Evolutionary conservation across 2,113 vertebrate species (phyloP), one percentile per base, ranked within the genome.

Genomic region (Hirundichthys speculiger): DNA sequence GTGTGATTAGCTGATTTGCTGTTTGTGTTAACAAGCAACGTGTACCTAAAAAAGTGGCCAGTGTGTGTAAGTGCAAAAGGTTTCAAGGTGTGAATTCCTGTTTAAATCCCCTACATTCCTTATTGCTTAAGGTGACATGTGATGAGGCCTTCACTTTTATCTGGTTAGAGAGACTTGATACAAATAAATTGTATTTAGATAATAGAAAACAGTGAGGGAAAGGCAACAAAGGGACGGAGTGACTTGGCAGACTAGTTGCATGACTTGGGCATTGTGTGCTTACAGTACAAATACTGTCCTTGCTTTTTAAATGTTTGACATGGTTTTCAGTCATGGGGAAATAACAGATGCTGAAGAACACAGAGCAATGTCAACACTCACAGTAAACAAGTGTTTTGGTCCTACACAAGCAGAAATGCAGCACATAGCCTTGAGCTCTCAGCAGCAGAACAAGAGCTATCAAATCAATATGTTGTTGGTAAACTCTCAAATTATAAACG

Each of bases 81-180:
- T n/a, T n/a, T n/a, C n/a, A n/a, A n/a, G n/a, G n/a, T n/a, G n/a
- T n/a, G n/a, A n/a, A n/a, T n/a, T n/a, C n/a, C n/a, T n/a, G n/a
- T n/a, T n/a, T n/a, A n/a, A n/a, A n/a, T n/a, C n/a, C n/a, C n/a
- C n/a, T n/a, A n/a, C n/a, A n/a, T n/a, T n/a, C n/a, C n/a, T 88
- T 90, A 92, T 70, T 77, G 11, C n/a, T 67, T 54, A 11, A 73
- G 73, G 75, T 84, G 86, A 87, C 61, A 70, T 64, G 77, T 75
- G 81, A 86, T 77, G 67, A 78, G 77, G 70, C 38, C 67, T 80
- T 68, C 50, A 43, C 56, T 70, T 69, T 69, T 74, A 57, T 55
- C 19, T 81, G 82, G 80, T 83, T 77, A 79, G 43, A 66, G 47
- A 64, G 54, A 64, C 82, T 62, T 56, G 76, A 54, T 0, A 1